Evolutionary conservation across 2,113 vertebrate genomes (phyloP), one percentile per base, ranked within the genome.

Genomic region (Lipophrys pholis): DNA sequence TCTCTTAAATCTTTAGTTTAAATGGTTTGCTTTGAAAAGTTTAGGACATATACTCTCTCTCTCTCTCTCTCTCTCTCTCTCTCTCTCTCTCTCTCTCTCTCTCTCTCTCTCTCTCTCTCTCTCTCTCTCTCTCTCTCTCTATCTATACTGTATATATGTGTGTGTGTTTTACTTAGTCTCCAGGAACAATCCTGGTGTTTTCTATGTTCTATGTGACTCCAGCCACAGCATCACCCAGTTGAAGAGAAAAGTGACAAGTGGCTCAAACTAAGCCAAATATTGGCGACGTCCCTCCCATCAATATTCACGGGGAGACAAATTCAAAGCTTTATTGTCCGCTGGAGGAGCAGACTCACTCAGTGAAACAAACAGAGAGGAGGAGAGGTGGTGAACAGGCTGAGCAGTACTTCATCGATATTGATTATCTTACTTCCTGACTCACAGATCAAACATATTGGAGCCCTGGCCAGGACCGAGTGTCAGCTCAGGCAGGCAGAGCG

Each of bases 341-440:
- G 38, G 59, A 73, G 42, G 15, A 62, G 57, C 40, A 42, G 30
- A 30, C 43, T 73, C 50, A 43, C 46, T 65, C 8, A 6, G 11
- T 38, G 14, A 43, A 55, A 59, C 39, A 43, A 55, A 59, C 39
- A 8, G 12, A 50, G 53, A 52, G 11, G 45, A 62, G 42, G 58
- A 40, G 16, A 17, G 63, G 65, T 35, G 66, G 69, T 69, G 5
- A 49, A 73, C 59, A 76, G 40, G 61, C 21, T 8, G 8, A 8
- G 41, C 12, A 69, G 52, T 52, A 51, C 76, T 48, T 42, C 43
- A 62, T 6, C 73, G 58, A 76, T 58, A 78, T 78, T 12, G 73
- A 83, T 69, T 48, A 69, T 42, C 48, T 41, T 41, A 50, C 39
- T n/a, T 40, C 51, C 60, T 0, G 55, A 69, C 57, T 42, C 49